Evolutionary conservation across 64 coral and sea anemone genomes (phyloP), one percentile per base, ranked within the genome.

Genomic region (Pachyseris speciosa): DNA sequence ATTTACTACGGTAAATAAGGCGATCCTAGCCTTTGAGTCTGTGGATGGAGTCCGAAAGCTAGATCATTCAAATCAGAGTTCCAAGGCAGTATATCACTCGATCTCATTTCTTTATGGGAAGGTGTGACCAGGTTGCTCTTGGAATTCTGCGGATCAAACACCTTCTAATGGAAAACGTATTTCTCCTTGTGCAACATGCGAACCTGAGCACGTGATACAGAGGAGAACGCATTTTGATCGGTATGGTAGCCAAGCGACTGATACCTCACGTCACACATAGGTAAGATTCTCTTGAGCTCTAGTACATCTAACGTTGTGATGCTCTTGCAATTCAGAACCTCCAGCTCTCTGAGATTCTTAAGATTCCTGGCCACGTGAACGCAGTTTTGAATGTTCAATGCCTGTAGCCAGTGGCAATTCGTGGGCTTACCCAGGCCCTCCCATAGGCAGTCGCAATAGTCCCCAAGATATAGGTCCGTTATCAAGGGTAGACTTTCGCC

Each of bases 321-420:
- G 29, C 69, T 27, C 41, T 77, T 76, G 68, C 91, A 93, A 4
- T 86, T 86, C 9, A 87, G 60, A 71, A 93, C 88, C 9, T 80
- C 91, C 42, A 93, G 28, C 33, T 93, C 91, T 53, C 69, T 93
- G 36, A 93, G 64, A 79, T 88, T 31, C 5, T 19, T 80, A 16
- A 93, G 69, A 33, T 93, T 26, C 12, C 57, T 86, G 43, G 84
- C 53, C 26, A 88, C 91, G 43, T 81, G 64, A 38, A 66, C 30
- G 43, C 94, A 96, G 59, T 91, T 90, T 37, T 74, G 75, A 72
- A 96, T 51, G 20, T 91, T 57, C 9, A 96, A 64, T 63, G 75
- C 86, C 22, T 77, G 55, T 4, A 96, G 68, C 89, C 86, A 74
- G 44, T 32, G 64, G 63, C 94, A 96, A n/a, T 81, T 80, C 28